Conservation (phyloP, 2,113 vertebrate species). For the Pholis gunnellus region DNA sequence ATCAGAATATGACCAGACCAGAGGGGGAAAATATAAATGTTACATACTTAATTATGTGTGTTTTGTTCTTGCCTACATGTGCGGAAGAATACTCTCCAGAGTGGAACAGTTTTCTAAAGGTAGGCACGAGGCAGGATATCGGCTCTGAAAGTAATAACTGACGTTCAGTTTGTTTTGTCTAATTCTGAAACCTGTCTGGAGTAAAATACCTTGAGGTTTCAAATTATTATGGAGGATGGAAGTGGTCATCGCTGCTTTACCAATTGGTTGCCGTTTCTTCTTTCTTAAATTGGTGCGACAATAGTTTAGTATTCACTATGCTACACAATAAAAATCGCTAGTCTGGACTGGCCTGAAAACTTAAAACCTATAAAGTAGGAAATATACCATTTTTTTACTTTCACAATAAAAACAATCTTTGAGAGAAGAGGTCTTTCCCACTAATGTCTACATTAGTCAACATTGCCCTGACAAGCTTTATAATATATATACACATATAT, state of each 20-base stretch:
- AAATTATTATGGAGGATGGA: neutral
- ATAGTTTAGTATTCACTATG: conserved; percentile 15
- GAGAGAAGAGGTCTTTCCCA: neutral
- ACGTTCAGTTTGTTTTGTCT: conserved; percentile 26
- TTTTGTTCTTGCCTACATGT: neutral
- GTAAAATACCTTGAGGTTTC: neutral
- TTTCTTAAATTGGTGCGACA: conserved; percentile 27
- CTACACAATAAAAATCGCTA: conserved; percentile 1
- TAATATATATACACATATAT: no score
- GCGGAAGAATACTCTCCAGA: neutral
- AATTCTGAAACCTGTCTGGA: conserved; percentile 21
- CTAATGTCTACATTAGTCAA: neutral
- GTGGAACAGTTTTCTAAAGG: neutral
- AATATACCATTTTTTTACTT: neutral
- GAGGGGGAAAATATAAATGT: neutral
- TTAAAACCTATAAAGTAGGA: neutral
- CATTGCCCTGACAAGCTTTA: neutral
- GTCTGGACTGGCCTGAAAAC: conserved; percentile 2
- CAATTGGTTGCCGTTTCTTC: conserved; percentile 1
- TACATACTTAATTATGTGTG: neutral
- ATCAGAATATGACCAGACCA: conserved; percentile 13
- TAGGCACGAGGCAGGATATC: conserved; percentile 4
- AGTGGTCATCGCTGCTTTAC: conserved; percentile 4
- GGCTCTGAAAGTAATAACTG: conserved; percentile 24
- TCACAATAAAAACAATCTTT: neutral